Base-by-base conservation (phyloP, 2,797 vertebrate species). In the Falco peregrinus region DNA sequence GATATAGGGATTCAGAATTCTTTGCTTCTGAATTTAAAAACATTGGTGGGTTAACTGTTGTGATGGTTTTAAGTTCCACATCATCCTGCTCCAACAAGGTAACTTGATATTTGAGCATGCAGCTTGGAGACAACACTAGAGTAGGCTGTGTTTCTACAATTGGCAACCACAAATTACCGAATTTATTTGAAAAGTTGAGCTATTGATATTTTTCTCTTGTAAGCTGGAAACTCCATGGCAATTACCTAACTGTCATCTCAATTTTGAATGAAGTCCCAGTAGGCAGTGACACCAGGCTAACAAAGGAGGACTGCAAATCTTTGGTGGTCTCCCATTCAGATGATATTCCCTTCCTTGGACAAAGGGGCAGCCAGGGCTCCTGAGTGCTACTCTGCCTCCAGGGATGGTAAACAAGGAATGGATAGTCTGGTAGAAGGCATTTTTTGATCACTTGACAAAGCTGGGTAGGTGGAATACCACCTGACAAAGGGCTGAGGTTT, bases 261-360 rank as follows among this genome's bases (percentile, higher is more conserved):
- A 5, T 88, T 94, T 95, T 94, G 80, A 91, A 94, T 95, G 7
- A 3, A 94, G 70, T 59, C 87, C 91, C 71, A 85, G 45, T 64
- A 81, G 85, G 87, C 94, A 86, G 85, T 97, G 95, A 96, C 94
- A 95, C 93, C 39, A 82, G 74, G 63, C 69, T 91, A 95, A 96
- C 95, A 97, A 96, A 95, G 84, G 96, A 90, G 63, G 59, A 31
- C 88, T 94, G 70, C 90, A 93, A 95, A 91, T 95, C 96, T 95
- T 91, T 96, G 96, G 96, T 97, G 96, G 96, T 97, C 96, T 94
- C 85, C 90, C 94, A 95, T 97, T 97, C 94, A 96, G 83, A 95
- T 94, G 70, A 88, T 91, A 81, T 95, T 96, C 91, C 95, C 59
- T 89, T 89, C 91, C 87, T 54, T 88, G 89, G 94, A 96, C 95